Evolutionary conservation across 2,888 invertebrate species (phyloP), one percentile per base, ranked within the genome.

Genomic region (Ochropacha duplaris): DNA sequence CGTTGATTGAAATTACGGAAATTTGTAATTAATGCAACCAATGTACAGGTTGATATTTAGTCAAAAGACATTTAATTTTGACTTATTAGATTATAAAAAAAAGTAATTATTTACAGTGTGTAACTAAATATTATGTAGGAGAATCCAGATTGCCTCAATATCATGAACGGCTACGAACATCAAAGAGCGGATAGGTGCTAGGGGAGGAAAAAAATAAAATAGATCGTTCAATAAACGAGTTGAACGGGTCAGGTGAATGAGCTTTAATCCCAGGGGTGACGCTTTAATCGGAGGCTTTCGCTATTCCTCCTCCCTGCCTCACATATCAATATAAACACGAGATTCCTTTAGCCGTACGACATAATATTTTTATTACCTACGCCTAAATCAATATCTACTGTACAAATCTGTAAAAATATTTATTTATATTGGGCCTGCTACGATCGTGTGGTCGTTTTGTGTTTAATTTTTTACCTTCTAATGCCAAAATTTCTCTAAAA

Each of bases 81-180:
- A n/a, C n/a, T n/a, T n/a, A n/a, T n/a, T n/a, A n/a, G n/a, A 31
- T 4, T 36, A 14, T 2, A 39, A 16, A 39, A 39, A 39, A 4
- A 39, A 5, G 39, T 16, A 39, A n/a, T 6, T n/a, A 39, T 16
- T 16, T 39, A n/a, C n/a, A 39, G 12, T 50, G 9, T 8, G 28
- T 16, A 16, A 51, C 44, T 59, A 64, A 62, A 65, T 62, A 66
- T 73, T 59, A 58, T 65, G 65, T 71, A 66, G 63, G 63, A 61
- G 68, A 70, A 67, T 68, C 65, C 68, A 68, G 71, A 78, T 76
- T 77, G 68, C 64, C 58, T 62, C 71, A 74, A 75, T 76, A 75
- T 78, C 68, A 69, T 72, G 73, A 79, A 73, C 69, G 70, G 74
- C 76, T 74, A 61, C 58, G 68, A 69, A 76, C 72, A 79, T 82